Evolutionary conservation across 2,888 invertebrate species (phyloP).

Genomic region (Parelbella ahira): DNA sequence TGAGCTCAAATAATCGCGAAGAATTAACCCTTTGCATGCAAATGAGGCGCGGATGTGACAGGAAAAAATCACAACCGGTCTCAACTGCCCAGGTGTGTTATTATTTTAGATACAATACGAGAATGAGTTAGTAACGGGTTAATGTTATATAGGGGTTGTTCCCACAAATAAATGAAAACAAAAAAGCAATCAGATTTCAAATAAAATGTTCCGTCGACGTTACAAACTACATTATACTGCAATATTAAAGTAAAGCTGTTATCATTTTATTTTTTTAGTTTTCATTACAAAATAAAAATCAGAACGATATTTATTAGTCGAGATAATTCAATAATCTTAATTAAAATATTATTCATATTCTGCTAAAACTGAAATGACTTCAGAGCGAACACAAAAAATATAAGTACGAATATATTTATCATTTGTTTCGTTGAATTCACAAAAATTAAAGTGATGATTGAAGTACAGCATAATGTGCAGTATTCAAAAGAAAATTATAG

Average conservation of each 20-base stretch:
- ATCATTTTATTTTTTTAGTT: too few species aligned
- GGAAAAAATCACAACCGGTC: slow-evolving; percentile 63
- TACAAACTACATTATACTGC: too few species aligned
- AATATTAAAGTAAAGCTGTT: too few species aligned
- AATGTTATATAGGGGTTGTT: slow-evolving; percentile 12
- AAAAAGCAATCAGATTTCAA: slow-evolving; percentile 7
- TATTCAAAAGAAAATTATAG: slow-evolving; percentile 35
- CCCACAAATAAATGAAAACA: slow-evolving; percentile 11
- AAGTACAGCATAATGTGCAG: slow-evolving; percentile 13
- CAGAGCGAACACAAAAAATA: too few species aligned
- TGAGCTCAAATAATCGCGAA: slow-evolving; percentile 74
- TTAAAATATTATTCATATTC: too few species aligned
- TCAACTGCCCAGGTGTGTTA: slow-evolving; percentile 59
- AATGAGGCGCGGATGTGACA: slow-evolving; percentile 59
- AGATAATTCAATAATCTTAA: too few species aligned
- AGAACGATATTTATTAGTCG: too few species aligned
- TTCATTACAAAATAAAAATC: too few species aligned
- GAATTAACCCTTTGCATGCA: slow-evolving; percentile 78
- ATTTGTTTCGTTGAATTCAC: slow-evolving; percentile 11
- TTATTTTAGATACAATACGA: slow-evolving; percentile 51
- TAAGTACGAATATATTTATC: too few species aligned
- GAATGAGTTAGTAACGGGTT: slow-evolving; percentile 16
- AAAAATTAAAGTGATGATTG: slow-evolving; percentile 16
- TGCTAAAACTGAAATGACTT: too few species aligned
- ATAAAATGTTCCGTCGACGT: too few species aligned